Evolutionary conservation across 2,888 invertebrate species (phyloP), one percentile per base, ranked within the genome.

Genomic region (Actias luna): DNA sequence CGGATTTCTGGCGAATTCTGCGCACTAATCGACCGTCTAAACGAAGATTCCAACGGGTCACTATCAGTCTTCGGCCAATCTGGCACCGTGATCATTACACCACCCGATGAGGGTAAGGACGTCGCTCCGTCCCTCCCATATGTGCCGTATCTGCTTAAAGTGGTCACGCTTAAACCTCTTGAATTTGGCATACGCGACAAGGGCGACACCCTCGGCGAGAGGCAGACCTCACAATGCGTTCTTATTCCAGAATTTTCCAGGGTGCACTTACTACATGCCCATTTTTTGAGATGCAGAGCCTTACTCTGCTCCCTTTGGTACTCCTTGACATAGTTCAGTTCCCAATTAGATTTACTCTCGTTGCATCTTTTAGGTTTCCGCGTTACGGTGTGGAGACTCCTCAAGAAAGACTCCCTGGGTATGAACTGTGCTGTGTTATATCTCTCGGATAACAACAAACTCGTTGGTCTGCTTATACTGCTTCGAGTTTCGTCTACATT

Each of bases 261-360:
- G 0, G 97, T 97, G 80, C 97, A 97, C 75, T 95, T 94, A 71
- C 93, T 93, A 77, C 96, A 96, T 16, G 95, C 94, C 96, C 96
- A 96, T 60, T 93, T 93, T 71, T 92, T 92, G 70, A 89, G 76
- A 77, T 91, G 89, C 60, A 89, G 67, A 31, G 83, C 88, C 64
- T 75, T 86, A 64, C 90, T 88, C 70, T 92, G 89, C 67, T 92
- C 91, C 62, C 82, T 83, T 65, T 92, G 91, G 67, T 92, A 93
- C 52, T 92, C 90, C 65, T 92, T 88, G 0, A 89, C 87, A 69
- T 92, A 93, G 76, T 90, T 89, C 63, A 91, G 68, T 67, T 93
- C 92, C 92, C 93, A 92, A 76, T 93, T 92, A 0, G 90, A 92
- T 67, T 89, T 89, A 69, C 89, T 88, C 59, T 91, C 90, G 58